Evolutionary conservation across 1,140 invertebrate genomes (phyloP).

Genomic region (Diorhabda elongata): DNA sequence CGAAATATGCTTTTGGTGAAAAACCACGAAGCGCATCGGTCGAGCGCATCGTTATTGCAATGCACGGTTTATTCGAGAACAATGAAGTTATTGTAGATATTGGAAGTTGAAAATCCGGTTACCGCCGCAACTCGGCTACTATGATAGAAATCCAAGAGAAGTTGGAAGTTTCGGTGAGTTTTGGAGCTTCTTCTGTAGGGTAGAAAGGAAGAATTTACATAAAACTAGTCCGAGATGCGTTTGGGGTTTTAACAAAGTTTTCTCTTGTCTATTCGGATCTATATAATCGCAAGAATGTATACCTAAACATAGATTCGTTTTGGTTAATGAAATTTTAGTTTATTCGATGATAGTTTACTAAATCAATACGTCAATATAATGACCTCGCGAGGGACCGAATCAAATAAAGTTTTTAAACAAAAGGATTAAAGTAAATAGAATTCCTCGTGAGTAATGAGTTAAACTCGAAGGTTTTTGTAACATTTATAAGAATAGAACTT

Average conservation of each 20-base stretch:
- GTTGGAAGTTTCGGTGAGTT: too few relatives aligned
- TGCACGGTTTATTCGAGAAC: background rate
- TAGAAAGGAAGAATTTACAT: too few relatives aligned
- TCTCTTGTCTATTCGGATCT: too few relatives aligned
- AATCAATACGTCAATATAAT: too few relatives aligned
- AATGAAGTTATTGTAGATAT: conserved; percentile 3
- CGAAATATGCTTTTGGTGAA: background rate
- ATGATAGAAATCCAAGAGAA: background rate
- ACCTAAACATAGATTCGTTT: too few relatives aligned
- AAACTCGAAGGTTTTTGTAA: background rate
- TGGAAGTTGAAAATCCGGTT: conserved; percentile 1
- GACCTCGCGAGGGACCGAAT: background rate
- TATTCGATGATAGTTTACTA: too few relatives aligned
- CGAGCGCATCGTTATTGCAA: conserved; percentile 1
- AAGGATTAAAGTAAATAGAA: background rate
- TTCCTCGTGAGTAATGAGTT: background rate
- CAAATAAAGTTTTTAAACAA: background rate
- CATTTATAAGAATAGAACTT: conserved; percentile 3
- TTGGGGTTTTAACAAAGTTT: too few relatives aligned
- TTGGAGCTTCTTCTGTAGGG: too few relatives aligned
- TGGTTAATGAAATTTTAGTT: too few relatives aligned
- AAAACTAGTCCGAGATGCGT: too few relatives aligned
- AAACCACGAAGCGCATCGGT: background rate
- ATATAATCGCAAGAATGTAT: too few relatives aligned
- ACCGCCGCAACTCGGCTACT: background rate